These are phyloP conservation scores for Anolis apletophallus DNA, from an alignment of 2,797 vertebrate genomes.

Conservation along the genomic window DNA sequence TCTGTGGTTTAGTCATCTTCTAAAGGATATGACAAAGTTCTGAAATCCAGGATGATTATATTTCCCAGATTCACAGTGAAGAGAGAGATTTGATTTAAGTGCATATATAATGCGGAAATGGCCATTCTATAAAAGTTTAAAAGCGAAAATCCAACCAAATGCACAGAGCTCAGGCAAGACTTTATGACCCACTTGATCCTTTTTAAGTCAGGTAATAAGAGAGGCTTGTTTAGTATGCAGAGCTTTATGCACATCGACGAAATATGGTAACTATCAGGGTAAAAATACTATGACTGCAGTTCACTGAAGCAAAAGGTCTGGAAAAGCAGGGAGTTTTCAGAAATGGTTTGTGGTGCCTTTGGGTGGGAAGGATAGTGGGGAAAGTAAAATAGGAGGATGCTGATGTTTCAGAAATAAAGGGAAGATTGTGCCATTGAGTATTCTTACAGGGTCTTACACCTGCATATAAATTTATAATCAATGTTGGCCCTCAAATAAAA, in stretches of 20 bases:
- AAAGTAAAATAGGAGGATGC: too few relatives aligned
- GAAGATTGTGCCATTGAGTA: not conserved
- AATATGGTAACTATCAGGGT: not conserved
- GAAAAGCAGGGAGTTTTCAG: not conserved
- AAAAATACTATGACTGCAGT: conserved; percentile 16
- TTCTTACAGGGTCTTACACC: not conserved
- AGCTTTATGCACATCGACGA: not conserved
- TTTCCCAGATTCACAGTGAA: conserved; percentile 11
- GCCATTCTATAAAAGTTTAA: not conserved
- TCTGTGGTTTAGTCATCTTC: not conserved
- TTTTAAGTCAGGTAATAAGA: conserved; percentile 6
- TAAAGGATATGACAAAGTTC: not conserved
- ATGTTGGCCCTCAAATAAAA: not conserved
- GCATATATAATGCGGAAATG: not conserved
- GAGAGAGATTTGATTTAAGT: not conserved
- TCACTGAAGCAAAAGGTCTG: not conserved
- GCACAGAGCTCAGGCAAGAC: not conserved
- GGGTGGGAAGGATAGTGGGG: too few relatives aligned
- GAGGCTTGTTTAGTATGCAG: not conserved
- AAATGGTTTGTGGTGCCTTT: not conserved
- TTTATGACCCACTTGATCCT: conserved; percentile 7
- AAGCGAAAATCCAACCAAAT: conserved; percentile 12
- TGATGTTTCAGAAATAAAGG: not conserved
- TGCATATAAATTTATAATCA: not conserved
- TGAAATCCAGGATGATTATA: not conserved